Evolutionary conservation across 35 echinoderm and acorn worm genomes (phyloP).

Genomic region (Nesometra sesokonis): DNA sequence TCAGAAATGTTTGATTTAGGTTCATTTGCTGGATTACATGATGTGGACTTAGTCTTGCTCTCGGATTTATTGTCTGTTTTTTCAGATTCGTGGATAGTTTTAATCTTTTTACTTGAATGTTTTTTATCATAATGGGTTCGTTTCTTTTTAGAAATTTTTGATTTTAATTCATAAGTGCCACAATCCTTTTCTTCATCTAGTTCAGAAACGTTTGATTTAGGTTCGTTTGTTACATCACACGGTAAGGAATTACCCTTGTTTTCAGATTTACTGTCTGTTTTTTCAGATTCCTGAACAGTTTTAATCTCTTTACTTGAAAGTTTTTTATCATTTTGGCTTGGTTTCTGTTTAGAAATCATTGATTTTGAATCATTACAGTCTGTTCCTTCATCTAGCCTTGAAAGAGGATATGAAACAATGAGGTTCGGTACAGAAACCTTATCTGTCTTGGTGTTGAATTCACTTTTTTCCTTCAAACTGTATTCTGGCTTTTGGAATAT

Average conservation of each 20-base stretch:
- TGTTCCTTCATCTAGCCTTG: not conserved
- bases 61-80: not conserved
- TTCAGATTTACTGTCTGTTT: not conserved
- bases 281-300: not conserved
- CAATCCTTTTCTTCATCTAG: not conserved
- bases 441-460: too few species aligned
- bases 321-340: too few species aligned
- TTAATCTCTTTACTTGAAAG: not conserved
- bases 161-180: too few species aligned
- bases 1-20: not conserved
- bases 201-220: not conserved
- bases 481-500: too few species aligned
- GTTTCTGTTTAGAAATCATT: too few species aligned
- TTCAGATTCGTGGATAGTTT: not conserved
- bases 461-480: too few species aligned
- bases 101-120: not conserved
- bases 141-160: too few species aligned
- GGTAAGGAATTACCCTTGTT: not conserved
- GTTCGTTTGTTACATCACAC: not conserved
- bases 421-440: not conserved
- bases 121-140: too few species aligned
- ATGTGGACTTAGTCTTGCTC: not conserved
- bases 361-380: too few species aligned
- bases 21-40: too few species aligned
- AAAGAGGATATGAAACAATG: not conserved